Evolutionary conservation across 2,888 invertebrate species (phyloP), one percentile per base, ranked within the genome.

Genomic region (Fragum sueziense): DNA sequence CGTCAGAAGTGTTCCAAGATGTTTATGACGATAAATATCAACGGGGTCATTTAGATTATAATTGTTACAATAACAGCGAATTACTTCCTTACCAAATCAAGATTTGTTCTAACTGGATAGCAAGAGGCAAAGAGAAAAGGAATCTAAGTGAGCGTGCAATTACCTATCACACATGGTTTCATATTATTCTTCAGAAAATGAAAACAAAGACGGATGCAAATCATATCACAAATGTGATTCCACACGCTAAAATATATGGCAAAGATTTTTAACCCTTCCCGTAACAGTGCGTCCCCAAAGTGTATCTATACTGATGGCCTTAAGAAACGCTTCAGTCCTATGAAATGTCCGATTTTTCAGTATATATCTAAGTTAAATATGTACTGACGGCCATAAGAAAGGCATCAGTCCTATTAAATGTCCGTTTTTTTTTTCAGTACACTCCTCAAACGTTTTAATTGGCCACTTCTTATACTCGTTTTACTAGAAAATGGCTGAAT

Each of bases 121-220:
- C 25, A 27, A 57, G 57, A 57, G 57, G 57, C 14, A 57, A 57
- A 27, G 57, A 57, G 57, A 57, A 27, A 29, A 57, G 57, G 29
- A 57, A 57, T 29, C 27, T 57, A 17, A 57, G 57, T 29, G 57
- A 57, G 25, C 7, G 25, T 7, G 57, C 57, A 57, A 27, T 57
- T 27, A 57, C 57, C 4, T 57, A 57, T 57, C 57, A 57, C 20
- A 57, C 57, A 57, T 57, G 57, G 57, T 57, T 57, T 27, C 57
- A 57, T 20, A 29, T 27, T 9, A 27, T 9, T 29, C 25, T 17
- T 9, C 20, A 25, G 27, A 29, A 27, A 27, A 7, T 29, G 2
- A 29, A 29, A 29, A 57, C 29, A 1, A 2, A 20, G 6, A 22
- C 9, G 14, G 27, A 57, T 25, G 3, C 25, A 25, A 57, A 25